A percentile compares a stretch with the other conserved stretches of the same genome.
Conservation (phyloP, 2,888 invertebrate genomes). For the Unio pictorum region DNA sequence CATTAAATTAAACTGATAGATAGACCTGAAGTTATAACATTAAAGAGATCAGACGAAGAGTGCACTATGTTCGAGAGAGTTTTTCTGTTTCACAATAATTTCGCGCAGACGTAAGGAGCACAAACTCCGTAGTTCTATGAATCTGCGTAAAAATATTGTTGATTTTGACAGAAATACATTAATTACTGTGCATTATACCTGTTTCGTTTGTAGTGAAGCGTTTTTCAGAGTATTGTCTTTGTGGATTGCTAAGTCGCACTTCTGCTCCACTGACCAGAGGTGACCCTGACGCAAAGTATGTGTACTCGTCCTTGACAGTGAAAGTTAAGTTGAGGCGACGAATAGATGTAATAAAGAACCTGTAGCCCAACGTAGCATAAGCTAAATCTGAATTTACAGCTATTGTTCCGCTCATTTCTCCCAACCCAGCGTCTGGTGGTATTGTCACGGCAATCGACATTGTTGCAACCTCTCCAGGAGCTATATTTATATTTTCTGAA, state of each 20-base stretch:
- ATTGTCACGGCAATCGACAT: conserved; percentile 30
- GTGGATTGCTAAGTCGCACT: conserved; percentile 32
- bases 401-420: conserved; percentile 28
- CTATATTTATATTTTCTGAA: conserved; percentile 12
- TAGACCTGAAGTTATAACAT: no score
- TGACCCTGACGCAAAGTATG: conserved; percentile 43
- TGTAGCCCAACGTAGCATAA: not conserved
- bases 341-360: conserved; percentile 21
- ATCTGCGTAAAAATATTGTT: no score
- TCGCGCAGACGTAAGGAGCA: no score
- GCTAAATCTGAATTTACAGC: conserved; percentile 25
- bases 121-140: no score
- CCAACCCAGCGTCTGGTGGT: conserved; percentile 15
- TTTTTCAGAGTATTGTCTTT: conserved; percentile 6
- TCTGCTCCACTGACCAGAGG: conserved; percentile 41
- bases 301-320: conserved; percentile 50
- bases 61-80: no score
- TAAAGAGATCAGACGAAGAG: no score
- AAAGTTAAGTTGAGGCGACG: conserved; percentile 33
- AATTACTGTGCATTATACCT: conserved; percentile 8
- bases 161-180: no score
- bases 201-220: conserved; percentile 12
- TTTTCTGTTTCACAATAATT: no score
- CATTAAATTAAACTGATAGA: no score
- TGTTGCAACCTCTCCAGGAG: not conserved